Conservation (phyloP, 2,113 vertebrate genomes). For the Cromileptes altivelis region DNA sequence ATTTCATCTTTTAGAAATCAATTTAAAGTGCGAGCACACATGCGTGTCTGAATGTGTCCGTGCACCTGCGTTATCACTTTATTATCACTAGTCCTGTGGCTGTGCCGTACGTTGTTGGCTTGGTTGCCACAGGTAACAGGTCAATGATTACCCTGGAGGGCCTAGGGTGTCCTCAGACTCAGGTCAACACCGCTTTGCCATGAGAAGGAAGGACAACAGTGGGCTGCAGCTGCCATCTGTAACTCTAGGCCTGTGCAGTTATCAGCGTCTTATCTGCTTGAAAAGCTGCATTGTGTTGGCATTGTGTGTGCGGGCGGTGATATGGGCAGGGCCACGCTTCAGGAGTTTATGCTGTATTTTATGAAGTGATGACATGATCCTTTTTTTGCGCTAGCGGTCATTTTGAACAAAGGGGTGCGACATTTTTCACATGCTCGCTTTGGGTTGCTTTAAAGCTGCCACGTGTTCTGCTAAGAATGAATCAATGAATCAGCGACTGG, state of each 20-base stretch:
- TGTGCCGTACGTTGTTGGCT: constrained; percentile 65
- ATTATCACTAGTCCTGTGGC: constrained; percentile 58
- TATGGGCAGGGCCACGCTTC: constrained; percentile 16
- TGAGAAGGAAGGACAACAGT: constrained; percentile 38
- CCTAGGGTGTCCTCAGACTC: constrained; percentile 74
- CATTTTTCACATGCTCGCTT: not conserved
- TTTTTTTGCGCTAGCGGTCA: not conserved
- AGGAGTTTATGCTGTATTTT: constrained; percentile 15
- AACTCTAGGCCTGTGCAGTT: constrained; percentile 36
- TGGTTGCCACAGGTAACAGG: constrained; percentile 76
- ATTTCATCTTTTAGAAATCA: constrained; percentile 29
- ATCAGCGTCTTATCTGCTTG: constrained; percentile 47
- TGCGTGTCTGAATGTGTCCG: constrained; percentile 9
- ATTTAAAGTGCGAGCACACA: not conserved
- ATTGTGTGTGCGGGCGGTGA: constrained; percentile 6
- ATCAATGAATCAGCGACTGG: constrained; percentile 39
- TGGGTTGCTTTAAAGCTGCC: not conserved
- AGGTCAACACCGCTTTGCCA: constrained; percentile 67
- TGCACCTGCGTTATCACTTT: constrained; percentile 8
- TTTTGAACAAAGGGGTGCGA: not conserved
- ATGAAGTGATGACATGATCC: not conserved
- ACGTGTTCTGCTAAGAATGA: constrained; percentile 9
- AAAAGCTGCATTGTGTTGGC: constrained; percentile 48
- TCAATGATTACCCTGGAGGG: constrained; percentile 82
- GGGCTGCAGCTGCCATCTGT: constrained; percentile 57